phyloP scores from a whole-genome alignment of 1,140 invertebrate species.

The Sycobia sp. region DNA sequence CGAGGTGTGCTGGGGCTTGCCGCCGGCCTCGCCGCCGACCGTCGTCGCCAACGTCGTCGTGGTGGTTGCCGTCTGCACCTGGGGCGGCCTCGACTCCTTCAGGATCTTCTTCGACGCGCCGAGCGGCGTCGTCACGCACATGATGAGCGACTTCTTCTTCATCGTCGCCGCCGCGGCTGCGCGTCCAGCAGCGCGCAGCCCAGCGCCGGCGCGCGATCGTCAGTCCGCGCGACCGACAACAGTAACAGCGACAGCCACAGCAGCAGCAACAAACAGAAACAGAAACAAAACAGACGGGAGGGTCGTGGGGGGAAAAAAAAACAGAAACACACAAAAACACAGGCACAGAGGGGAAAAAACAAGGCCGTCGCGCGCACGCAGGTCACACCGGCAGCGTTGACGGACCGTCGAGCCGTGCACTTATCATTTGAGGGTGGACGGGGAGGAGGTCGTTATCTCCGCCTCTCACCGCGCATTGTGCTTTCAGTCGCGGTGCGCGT shows the following conservation, averaged over 20 bases:
- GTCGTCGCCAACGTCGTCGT: neutral
- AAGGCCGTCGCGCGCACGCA: neutral
- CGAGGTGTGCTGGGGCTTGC: conserved; percentile 55
- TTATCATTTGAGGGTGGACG: too few species aligned
- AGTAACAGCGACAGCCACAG: neutral
- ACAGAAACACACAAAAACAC: too few species aligned
- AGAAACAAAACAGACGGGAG: too few species aligned
- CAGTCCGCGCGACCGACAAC: too few species aligned
- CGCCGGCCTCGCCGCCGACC: conserved; percentile 31
- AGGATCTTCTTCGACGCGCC: conserved; percentile 57
- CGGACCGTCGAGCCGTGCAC: too few species aligned
- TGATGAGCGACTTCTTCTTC: conserved; percentile 32
- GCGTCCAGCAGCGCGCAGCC: too few species aligned
- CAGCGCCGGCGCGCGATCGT: neutral
- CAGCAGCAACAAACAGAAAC: neutral
- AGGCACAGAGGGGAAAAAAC: neutral
- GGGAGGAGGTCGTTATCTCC: too few species aligned
- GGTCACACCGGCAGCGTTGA: too few species aligned
- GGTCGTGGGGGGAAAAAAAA: neutral
- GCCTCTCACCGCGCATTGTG: too few species aligned
- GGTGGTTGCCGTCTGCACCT: neutral
- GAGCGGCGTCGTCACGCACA: conserved; percentile 56
- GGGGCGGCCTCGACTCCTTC: conserved; percentile 42
- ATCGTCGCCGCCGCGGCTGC: neutral
- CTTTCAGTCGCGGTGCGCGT: too few species aligned